These are phyloP conservation scores for Procambarus virginalis DNA, from an alignment of 1,140 invertebrate genomes.

Conservation along the genomic window DNA sequence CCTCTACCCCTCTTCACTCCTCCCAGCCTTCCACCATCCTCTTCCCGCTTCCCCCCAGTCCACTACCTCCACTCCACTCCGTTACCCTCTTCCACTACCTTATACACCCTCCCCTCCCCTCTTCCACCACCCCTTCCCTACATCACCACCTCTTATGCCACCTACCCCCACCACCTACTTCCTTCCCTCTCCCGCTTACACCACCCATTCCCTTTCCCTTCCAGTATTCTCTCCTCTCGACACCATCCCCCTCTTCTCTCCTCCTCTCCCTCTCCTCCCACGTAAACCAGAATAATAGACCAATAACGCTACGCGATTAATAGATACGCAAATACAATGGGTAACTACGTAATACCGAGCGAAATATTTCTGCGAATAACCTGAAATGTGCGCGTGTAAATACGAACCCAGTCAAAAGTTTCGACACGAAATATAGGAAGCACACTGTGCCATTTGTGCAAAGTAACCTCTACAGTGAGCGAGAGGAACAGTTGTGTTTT, in stretches of 20 bases:
- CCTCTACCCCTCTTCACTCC: neutral
- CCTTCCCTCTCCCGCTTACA: too few relatives aligned
- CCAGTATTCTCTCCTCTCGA: too few relatives aligned
- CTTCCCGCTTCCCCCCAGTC: neutral
- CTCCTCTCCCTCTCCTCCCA: neutral
- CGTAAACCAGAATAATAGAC: neutral
- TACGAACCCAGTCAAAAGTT: neutral
- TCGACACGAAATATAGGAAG: too few relatives aligned
- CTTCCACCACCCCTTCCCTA: neutral
- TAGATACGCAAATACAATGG: conserved; percentile 9
- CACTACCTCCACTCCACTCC: neutral
- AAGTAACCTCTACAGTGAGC: too few relatives aligned
- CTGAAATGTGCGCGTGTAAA: too few relatives aligned
- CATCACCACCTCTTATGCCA: neutral
- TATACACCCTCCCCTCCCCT: neutral
- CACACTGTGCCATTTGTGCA: too few relatives aligned
- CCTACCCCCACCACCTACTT: neutral
- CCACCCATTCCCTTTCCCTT: too few relatives aligned
- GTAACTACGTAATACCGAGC: neutral
- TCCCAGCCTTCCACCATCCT: neutral
- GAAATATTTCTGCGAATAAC: neutral
- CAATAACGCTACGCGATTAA: neutral
- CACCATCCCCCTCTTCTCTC: neutral
- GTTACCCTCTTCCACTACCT: neutral
- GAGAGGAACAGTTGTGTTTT: too few relatives aligned